A percentile compares a stretch with the other conserved stretches of the same genome.
Evolutionary conservation across 2,888 invertebrate genomes (phyloP).

Genomic region (Caradrina kadenii): DNA sequence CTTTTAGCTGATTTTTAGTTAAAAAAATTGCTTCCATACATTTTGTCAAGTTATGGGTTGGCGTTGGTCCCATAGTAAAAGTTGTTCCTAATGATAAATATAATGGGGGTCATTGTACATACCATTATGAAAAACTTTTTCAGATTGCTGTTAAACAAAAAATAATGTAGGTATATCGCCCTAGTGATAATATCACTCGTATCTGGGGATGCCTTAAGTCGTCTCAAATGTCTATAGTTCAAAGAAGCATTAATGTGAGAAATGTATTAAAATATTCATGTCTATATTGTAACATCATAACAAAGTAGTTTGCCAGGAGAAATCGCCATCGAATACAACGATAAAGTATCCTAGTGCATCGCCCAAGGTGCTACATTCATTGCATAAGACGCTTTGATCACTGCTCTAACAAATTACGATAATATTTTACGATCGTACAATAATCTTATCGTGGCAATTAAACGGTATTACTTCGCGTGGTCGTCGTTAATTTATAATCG

Average conservation of each 20-base stretch:
- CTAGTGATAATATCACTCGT: too few relatives aligned
- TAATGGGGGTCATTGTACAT: too few relatives aligned
- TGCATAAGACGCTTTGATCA: slow-evolving; percentile 48
- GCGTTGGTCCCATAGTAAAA: too few relatives aligned
- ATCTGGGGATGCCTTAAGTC: neutral
- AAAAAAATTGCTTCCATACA: too few relatives aligned
- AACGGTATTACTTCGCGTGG: slow-evolving; percentile 61
- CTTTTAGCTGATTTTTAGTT: too few relatives aligned
- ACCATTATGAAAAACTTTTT: too few relatives aligned
- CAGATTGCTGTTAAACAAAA: too few relatives aligned
- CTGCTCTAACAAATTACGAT: slow-evolving; percentile 63
- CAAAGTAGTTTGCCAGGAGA: slow-evolving; percentile 23
- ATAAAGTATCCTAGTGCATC: slow-evolving; percentile 36
- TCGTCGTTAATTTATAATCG: slow-evolving; percentile 58
- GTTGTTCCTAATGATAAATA: too few relatives aligned
- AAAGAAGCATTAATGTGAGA: neutral
- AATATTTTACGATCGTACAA: slow-evolving; percentile 66
- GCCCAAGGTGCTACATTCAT: slow-evolving; percentile 40
- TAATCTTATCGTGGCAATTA: slow-evolving; percentile 76
- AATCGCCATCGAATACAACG: slow-evolving; percentile 30
- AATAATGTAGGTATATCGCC: too few relatives aligned
- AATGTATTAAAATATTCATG: slow-evolving; percentile 20
- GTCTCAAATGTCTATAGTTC: neutral
- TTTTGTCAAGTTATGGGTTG: too few relatives aligned
- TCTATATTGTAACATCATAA: slow-evolving; percentile 20